Percentiles rank a stretch among this genome's conserved stretches.
phyloP scores from a whole-genome alignment of 2,888 invertebrate genomes.

The Heliconius sara region DNA sequence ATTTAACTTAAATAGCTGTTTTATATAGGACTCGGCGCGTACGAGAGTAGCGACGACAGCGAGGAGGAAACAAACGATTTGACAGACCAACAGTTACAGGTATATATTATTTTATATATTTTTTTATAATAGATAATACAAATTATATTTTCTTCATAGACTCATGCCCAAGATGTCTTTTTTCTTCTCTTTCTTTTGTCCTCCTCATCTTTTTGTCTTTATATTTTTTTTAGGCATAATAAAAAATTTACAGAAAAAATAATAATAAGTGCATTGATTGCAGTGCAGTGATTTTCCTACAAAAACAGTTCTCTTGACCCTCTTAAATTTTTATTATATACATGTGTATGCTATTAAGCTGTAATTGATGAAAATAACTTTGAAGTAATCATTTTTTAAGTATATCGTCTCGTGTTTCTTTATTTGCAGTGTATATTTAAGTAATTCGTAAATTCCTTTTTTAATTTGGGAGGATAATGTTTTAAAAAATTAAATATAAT shows the following conservation, averaged over 20 bases:
- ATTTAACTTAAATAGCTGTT: neutral
- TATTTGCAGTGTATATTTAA: neutral
- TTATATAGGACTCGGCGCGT: slow-evolving; percentile 90
- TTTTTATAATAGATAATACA: neutral
- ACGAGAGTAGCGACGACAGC: slow-evolving; percentile 88
- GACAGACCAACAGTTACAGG: slow-evolving; percentile 90
- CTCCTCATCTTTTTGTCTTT: too few species aligned
- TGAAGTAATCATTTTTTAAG: slow-evolving; percentile 9
- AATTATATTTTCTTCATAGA: neutral
- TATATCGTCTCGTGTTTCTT: neutral
- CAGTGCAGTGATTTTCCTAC: neutral
- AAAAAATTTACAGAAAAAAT: neutral
- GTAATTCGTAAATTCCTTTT: neutral
- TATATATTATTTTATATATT: slow-evolving; percentile 44
- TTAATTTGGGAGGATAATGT: slow-evolving; percentile 4
- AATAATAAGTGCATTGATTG: neutral
- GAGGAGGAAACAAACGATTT: slow-evolving; percentile 76
- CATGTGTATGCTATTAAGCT: neutral
- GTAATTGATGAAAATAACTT: slow-evolving; percentile 6
- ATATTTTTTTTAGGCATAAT: too few species aligned
- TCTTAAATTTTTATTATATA: neutral
- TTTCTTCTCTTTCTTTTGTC: too few species aligned
- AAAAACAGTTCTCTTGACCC: neutral
- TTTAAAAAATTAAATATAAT: neutral
- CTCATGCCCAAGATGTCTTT: neutral